These are phyloP conservation scores for Chlamydotis undulata DNA, from an alignment of 2,113 vertebrate species.

Conservation along the genomic window DNA sequence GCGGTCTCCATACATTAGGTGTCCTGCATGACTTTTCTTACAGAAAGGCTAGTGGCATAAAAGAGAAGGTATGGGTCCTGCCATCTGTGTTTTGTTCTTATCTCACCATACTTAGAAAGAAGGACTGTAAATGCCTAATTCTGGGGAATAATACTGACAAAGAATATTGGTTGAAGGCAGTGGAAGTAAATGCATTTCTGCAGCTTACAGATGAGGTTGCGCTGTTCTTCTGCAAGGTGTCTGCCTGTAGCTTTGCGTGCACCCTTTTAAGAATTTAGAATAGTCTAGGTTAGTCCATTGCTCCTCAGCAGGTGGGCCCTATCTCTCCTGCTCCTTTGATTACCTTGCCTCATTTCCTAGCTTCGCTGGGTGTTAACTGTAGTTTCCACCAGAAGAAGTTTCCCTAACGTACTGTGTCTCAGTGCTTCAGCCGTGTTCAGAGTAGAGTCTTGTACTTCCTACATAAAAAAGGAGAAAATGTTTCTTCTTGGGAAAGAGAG, in stretches of 20 bases:
- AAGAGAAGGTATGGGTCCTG: accelerated
- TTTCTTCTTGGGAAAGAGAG: not conserved
- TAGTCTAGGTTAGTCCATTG: not conserved
- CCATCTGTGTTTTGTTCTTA: not conserved
- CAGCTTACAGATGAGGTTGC: not conserved
- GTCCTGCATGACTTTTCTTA: not conserved
- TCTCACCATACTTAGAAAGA: not conserved
- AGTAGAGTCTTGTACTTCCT: not conserved
- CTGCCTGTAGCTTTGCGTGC: accelerated
- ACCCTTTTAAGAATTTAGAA: not conserved
- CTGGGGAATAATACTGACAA: not conserved
- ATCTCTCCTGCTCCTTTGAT: not conserved
- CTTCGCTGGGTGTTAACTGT: accelerated
- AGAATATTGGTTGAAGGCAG: not conserved
- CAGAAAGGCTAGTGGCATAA: not conserved
- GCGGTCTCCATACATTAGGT: not conserved
- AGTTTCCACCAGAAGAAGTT: not conserved
- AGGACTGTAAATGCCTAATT: not conserved
- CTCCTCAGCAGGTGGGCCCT: not conserved
- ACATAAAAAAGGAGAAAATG: not conserved
- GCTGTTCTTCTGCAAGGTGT: not conserved
- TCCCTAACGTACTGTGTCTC: not conserved
- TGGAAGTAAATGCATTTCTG: not conserved
- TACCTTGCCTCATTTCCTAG: not conserved
- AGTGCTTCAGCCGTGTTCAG: not conserved